Percentiles rank a stretch among this genome's conserved stretches.
These are phyloP conservation scores for Drosophila mauritiana DNA, from an alignment of 1,140 invertebrate genomes.

Conservation along the genomic window DNA sequence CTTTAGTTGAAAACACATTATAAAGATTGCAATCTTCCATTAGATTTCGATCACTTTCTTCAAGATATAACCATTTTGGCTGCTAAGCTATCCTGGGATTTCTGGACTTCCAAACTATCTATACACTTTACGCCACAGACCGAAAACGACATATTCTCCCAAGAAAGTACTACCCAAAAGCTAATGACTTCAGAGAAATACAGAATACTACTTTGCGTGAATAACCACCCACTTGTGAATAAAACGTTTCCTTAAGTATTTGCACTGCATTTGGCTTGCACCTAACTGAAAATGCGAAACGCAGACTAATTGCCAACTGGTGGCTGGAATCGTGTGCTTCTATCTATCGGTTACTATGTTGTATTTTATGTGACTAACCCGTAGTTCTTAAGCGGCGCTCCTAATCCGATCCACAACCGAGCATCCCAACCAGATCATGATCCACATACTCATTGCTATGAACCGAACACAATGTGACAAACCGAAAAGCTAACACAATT, in stretches of 20 bases:
- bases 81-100: neutral
- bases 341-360: conserved; percentile 37
- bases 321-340: conserved; percentile 42
- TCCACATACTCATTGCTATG: conserved; percentile 6
- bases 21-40: neutral
- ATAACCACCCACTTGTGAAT: neutral
- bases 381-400: conserved; percentile 39
- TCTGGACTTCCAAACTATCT: neutral
- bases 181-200: neutral
- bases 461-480: neutral
- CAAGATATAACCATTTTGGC: neutral
- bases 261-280: conserved; percentile 20
- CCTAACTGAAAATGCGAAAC: conserved; percentile 5
- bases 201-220: neutral
- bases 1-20: neutral
- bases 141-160: neutral
- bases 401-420: conserved; percentile 22
- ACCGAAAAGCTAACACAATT: conserved; percentile 2
- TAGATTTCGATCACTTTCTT: neutral
- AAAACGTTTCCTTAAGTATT: neutral
- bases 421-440: conserved; percentile 16
- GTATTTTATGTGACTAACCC: conserved; percentile 68
- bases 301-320: conserved; percentile 15
- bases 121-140: neutral
- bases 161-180: neutral